These are phyloP conservation scores for Sinocyclocheilus anshuiensis DNA, from an alignment of 2,113 vertebrate species.

Conservation along the genomic window DNA sequence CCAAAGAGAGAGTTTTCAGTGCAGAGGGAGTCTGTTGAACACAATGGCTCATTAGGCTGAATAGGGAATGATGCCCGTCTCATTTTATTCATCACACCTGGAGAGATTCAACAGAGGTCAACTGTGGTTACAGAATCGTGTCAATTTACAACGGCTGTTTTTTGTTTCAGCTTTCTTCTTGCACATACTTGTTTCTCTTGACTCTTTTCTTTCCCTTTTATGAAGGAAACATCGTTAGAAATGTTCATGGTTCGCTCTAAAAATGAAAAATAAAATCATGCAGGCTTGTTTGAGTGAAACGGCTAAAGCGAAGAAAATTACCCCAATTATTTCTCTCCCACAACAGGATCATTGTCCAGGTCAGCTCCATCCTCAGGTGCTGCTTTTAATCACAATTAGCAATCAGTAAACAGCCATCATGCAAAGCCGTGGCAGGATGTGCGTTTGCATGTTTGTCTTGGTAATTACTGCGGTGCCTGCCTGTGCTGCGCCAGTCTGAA, in stretches of 20 bases:
- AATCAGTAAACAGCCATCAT: slow-evolving; percentile 48
- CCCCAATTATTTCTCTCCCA: slow-evolving; percentile 41
- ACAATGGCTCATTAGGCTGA: slow-evolving; percentile 56
- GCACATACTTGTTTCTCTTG: neutral
- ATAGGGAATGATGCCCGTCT: slow-evolving; percentile 42
- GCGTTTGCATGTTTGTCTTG: slow-evolving; percentile 15
- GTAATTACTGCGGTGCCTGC: slow-evolving; percentile 30
- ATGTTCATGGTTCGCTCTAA: slow-evolving; percentile 23
- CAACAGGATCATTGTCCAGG: slow-evolving; percentile 7
- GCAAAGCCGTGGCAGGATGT: slow-evolving; percentile 14
- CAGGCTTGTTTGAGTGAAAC: slow-evolving; percentile 6
- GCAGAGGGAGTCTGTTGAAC: slow-evolving; percentile 6
- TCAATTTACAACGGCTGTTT: slow-evolving; percentile 33
- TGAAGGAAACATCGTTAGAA: slow-evolving; percentile 4
- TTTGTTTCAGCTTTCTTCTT: slow-evolving; percentile 10
- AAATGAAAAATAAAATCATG: neutral
- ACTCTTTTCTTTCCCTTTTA: slow-evolving; percentile 22
- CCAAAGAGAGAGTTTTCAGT: neutral
- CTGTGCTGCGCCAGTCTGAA: slow-evolving; percentile 17
- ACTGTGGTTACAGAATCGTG: slow-evolving; percentile 13
- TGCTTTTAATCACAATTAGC: slow-evolving; percentile 52
- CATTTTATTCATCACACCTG: slow-evolving; percentile 44
- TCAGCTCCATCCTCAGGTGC: slow-evolving; percentile 38
- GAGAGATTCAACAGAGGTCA: slow-evolving; percentile 34
- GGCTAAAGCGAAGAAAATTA: slow-evolving; percentile 49